These are phyloP conservation scores for Drosophila fungiperda DNA, from an alignment of 2,888 invertebrate species.

Conservation along the genomic window DNA sequence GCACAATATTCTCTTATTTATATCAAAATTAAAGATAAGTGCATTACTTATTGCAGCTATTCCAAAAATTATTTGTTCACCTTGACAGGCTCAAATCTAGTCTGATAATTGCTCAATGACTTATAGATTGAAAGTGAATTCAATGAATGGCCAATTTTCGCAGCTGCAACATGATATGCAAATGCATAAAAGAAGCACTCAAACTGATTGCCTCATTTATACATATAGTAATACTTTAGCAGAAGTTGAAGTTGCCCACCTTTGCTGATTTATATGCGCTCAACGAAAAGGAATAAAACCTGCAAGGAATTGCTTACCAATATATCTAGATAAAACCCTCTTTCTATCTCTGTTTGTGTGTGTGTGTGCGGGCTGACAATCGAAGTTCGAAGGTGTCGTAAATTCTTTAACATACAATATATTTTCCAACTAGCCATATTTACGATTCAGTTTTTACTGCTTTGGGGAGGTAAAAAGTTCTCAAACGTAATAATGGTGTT, in stretches of 20 bases:
- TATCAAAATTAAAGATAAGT: conserved; percentile 15
- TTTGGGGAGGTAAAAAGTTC: too few species aligned
- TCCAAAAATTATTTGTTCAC: conserved; percentile 1
- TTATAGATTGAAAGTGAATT: conserved; percentile 40
- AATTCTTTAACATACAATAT: conserved; percentile 43
- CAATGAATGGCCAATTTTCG: conserved; percentile 17
- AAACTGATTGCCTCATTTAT: conserved; percentile 61
- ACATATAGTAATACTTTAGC: conserved; percentile 1
- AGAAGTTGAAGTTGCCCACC: conserved; percentile 1
- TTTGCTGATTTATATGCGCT: conserved; percentile 53
- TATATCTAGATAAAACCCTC: conserved; percentile 2
- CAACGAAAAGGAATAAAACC: conserved; percentile 47
- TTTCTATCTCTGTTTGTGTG: neutral
- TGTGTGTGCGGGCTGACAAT: conserved; percentile 30
- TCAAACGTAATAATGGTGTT: neutral
- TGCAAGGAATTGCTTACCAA: conserved; percentile 45
- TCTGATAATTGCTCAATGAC: neutral
- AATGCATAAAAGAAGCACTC: conserved; percentile 56
- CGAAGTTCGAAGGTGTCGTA: conserved; percentile 58
- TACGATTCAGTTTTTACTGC: conserved; percentile 12
- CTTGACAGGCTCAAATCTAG: neutral
- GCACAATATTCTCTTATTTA: conserved; percentile 22
- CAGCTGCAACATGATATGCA: neutral
- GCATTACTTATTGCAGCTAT: conserved; percentile 25
- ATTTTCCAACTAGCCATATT: conserved; percentile 30